Evolutionary conservation across 2,888 invertebrate genomes (phyloP).

Genomic region (Lasioglossum villosulum): DNA sequence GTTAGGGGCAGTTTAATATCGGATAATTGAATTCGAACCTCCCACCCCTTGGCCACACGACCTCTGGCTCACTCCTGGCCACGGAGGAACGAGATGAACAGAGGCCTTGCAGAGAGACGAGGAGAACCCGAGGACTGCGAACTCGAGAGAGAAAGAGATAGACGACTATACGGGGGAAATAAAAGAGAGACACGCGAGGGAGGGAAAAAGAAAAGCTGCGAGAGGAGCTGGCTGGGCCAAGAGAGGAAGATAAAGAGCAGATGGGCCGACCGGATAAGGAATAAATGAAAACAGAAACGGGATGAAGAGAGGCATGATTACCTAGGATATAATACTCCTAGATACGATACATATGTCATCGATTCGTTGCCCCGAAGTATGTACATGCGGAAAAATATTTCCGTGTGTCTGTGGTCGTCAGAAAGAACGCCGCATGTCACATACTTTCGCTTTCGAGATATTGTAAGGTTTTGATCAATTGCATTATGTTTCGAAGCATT

Average conservation of each 20-base stretch:
- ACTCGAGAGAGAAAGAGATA: background rate
- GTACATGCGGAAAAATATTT: background rate
- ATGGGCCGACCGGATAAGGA: slow-evolving; percentile 7
- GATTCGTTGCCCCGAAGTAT: background rate
- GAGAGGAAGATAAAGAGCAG: background rate
- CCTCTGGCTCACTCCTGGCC: slow-evolving; percentile 62
- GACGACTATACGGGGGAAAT: background rate
- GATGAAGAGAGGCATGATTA: slow-evolving; percentile 54
- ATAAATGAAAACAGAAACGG: slow-evolving; percentile 57
- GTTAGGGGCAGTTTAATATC: slow-evolving; percentile 84
- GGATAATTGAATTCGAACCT: slow-evolving; percentile 84
- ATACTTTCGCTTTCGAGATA: no score
- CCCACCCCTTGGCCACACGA: slow-evolving; percentile 65
- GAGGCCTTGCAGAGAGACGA: slow-evolving; percentile 24
- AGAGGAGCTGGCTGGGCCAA: slow-evolving; percentile 14
- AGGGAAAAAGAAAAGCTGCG: slow-evolving; percentile 18
- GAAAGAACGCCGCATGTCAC: no score
- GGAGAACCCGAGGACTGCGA: slow-evolving; percentile 1
- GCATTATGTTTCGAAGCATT: no score
- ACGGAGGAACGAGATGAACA: slow-evolving; percentile 57
- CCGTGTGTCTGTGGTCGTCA: background rate
- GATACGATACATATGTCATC: background rate
- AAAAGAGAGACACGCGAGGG: slow-evolving; percentile 2
- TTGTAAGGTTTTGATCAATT: no score
- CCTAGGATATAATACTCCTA: background rate